These are phyloP conservation scores for Lasioglossum villosulum DNA, from an alignment of 2,888 invertebrate genomes.

Conservation along the genomic window DNA sequence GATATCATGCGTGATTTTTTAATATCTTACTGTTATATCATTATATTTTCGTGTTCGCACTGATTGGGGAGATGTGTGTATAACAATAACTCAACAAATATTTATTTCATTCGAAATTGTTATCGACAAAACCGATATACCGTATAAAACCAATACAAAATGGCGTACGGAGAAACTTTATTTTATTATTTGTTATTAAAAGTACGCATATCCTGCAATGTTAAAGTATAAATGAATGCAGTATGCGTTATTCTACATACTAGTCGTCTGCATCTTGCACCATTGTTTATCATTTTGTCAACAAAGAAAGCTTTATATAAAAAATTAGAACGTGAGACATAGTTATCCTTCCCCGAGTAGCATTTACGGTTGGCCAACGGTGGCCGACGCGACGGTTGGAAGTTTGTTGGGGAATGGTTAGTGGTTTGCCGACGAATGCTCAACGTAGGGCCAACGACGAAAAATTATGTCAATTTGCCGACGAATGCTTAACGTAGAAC, in stretches of 20 bases:
- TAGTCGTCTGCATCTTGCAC: not conserved
- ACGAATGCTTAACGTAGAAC: too few relatives aligned
- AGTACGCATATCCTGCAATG: not conserved
- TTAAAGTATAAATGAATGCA: not conserved
- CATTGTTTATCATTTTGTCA: not conserved
- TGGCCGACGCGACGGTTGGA: too few relatives aligned
- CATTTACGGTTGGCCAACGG: too few relatives aligned
- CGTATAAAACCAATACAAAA: not conserved
- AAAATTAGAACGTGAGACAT: not conserved
- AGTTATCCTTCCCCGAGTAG: too few relatives aligned
- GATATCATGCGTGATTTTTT: slow-evolving; percentile 28
- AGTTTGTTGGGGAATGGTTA: too few relatives aligned
- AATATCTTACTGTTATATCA: not conserved
- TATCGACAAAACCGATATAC: not conserved
- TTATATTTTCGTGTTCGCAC: not conserved
- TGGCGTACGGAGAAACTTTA: not conserved
- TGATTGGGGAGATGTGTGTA: not conserved
- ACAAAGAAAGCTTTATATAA: not conserved
- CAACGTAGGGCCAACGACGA: too few relatives aligned
- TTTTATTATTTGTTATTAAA: not conserved
- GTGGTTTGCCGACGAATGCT: too few relatives aligned
- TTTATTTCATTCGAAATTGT: not conserved
- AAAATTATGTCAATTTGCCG: too few relatives aligned
- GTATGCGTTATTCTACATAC: not conserved
- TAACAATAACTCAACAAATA: not conserved